Conservation (phyloP, 2,113 vertebrate species). For the Tretioscincus oriximinensis region DNA sequence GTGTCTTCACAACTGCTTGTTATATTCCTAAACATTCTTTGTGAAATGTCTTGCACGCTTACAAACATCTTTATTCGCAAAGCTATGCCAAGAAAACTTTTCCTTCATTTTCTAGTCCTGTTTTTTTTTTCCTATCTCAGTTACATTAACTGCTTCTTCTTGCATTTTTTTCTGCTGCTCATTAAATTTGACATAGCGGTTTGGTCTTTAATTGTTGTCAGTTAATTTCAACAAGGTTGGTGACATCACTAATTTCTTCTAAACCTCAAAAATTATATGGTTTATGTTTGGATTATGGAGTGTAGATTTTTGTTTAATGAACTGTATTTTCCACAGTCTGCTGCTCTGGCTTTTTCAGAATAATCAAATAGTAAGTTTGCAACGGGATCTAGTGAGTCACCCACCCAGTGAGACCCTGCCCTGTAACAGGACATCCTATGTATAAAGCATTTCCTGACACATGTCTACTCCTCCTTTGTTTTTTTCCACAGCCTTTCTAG, state of each 20-base stretch:
- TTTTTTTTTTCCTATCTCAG: neutral
- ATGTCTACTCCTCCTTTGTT: neutral
- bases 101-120: neutral
- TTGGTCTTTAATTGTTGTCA: neutral
- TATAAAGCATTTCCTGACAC: constrained; percentile 22
- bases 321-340: neutral
- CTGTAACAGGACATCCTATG: constrained; percentile 10
- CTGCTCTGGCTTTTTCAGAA: neutral
- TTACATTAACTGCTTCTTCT: neutral
- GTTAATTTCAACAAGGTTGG: neutral
- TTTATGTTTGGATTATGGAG: neutral
- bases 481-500: neutral
- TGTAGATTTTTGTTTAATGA: neutral
- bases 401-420: neutral
- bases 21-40: no score
- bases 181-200: neutral
- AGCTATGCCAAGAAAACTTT: no score
- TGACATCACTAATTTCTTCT: neutral
- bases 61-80: no score
- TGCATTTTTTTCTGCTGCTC: neutral
- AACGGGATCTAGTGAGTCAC: neutral
- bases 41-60: no score
- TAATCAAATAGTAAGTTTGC: neutral
- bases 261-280: neutral
- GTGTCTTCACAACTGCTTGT: no score